Evolutionary conservation across 2,888 invertebrate species (phyloP).

Genomic region (Trilocha varians): DNA sequence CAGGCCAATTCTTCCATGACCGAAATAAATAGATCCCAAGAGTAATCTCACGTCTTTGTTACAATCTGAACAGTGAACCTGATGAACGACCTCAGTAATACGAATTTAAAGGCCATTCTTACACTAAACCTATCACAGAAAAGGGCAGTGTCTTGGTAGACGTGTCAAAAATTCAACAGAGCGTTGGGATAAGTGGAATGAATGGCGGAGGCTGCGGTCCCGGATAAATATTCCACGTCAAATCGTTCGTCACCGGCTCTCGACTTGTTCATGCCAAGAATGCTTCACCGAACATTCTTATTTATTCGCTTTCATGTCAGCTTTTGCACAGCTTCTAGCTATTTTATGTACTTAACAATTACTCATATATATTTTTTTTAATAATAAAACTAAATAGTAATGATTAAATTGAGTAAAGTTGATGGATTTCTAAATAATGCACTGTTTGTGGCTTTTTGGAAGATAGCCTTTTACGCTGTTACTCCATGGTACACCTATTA

Average conservation of each 20-base stretch:
- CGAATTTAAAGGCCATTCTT: conserved; percentile 59
- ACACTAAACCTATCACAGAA: conserved; percentile 60
- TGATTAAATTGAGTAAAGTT: no score
- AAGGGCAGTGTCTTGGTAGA: conserved; percentile 52
- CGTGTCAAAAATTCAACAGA: conserved; percentile 71
- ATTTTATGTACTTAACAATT: conserved; percentile 56
- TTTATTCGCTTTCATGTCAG: conserved; percentile 66
- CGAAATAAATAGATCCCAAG: neutral
- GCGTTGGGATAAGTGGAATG: conserved; percentile 68
- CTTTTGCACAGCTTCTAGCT: conserved; percentile 44
- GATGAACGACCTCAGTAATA: conserved; percentile 40
- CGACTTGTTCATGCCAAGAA: conserved; percentile 61
- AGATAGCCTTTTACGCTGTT: neutral
- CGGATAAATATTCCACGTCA: conserved; percentile 70
- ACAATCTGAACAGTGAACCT: conserved; percentile 15
- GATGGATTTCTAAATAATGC: no score
- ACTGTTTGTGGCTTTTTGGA: no score
- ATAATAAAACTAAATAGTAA: no score
- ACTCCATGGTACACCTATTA: conserved; percentile 5
- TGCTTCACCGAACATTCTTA: conserved; percentile 65
- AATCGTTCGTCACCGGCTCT: conserved; percentile 69
- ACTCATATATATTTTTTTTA: no score
- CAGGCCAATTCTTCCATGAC: neutral
- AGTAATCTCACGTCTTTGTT: neutral
- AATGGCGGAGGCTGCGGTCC: conserved; percentile 54